phyloP scores from a whole-genome alignment of 2,888 invertebrate genomes.

The Aleiodes leptofemur region DNA sequence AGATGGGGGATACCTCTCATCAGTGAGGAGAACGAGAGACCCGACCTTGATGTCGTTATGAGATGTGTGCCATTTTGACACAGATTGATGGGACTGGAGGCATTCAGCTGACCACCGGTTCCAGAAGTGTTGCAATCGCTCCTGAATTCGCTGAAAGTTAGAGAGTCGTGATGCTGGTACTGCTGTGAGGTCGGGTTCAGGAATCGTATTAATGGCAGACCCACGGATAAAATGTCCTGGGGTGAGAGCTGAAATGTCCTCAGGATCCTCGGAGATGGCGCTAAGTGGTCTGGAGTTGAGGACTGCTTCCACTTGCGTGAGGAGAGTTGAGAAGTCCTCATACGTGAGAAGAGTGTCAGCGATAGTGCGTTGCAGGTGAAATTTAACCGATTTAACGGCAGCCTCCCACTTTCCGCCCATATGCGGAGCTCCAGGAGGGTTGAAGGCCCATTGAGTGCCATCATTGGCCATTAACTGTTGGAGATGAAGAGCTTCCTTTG shows the following conservation, averaged over 20 bases:
- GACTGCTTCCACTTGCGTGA: conserved; percentile 58
- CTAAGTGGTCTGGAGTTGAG: conserved; percentile 61
- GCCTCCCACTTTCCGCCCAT: conserved; percentile 65
- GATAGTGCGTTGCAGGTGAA: conserved; percentile 54
- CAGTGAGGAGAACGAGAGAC: too few species aligned
- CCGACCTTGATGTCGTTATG: too few species aligned
- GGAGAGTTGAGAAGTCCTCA: conserved; percentile 61
- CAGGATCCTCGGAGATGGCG: conserved; percentile 54
- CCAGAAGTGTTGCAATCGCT: too few species aligned
- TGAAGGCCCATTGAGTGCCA: conserved; percentile 59
- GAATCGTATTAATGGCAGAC: conserved; percentile 47
- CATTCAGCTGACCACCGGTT: too few species aligned
- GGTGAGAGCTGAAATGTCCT: conserved; percentile 56
- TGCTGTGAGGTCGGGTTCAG: conserved; percentile 49
- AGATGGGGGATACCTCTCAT: too few species aligned
- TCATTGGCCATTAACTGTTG: conserved; percentile 22
- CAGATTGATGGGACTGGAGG: too few species aligned
- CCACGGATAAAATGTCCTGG: conserved; percentile 64
- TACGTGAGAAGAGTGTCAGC: conserved; percentile 54
- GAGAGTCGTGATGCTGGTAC: too few species aligned
- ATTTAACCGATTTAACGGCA: conserved; percentile 60
- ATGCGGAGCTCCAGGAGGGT: conserved; percentile 60
- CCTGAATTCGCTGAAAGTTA: too few species aligned
- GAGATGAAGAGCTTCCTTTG: neutral
- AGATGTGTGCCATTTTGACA: too few species aligned